Evolutionary conservation across 2,113 vertebrate genomes (phyloP).

Genomic region (Cololabis saira): DNA sequence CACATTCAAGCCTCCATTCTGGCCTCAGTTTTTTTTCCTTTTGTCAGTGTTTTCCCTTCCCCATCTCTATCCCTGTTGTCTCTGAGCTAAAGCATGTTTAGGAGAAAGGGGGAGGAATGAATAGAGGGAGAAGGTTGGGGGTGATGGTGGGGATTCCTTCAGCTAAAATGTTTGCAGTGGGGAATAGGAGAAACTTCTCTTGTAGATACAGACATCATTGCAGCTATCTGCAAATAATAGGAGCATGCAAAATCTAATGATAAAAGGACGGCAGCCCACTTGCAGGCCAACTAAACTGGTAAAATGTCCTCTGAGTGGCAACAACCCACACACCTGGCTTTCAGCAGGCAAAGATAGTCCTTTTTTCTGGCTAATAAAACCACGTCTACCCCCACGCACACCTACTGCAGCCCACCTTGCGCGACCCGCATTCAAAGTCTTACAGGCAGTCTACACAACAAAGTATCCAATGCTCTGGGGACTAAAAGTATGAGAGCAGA

Average conservation of each 20-base stretch:
- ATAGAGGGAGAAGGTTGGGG: constrained; percentile 57
- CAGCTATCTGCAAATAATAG: constrained; percentile 32
- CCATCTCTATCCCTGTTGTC: constrained; percentile 60
- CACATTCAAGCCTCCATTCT: constrained; percentile 67
- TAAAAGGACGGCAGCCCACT: constrained; percentile 57
- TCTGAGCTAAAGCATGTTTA: constrained; percentile 55
- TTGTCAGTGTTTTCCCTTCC: constrained; percentile 56
- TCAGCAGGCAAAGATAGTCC: constrained; percentile 40
- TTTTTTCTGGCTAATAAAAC: constrained; percentile 43
- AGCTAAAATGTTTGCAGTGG: constrained; percentile 38
- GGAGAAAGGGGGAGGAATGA: constrained; percentile 30
- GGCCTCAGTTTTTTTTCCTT: constrained; percentile 57
- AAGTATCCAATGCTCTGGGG: constrained; percentile 53
- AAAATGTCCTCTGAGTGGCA: constrained; percentile 46
- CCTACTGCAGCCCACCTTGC: constrained; percentile 55
- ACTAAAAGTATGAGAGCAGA: constrained; percentile 57
- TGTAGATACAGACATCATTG: constrained; percentile 21
- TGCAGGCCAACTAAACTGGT: constrained; percentile 25
- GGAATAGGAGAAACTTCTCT: constrained; percentile 27
- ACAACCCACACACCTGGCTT: constrained; percentile 58
- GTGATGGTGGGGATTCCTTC: constrained; percentile 45
- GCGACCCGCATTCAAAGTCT: constrained; percentile 53
- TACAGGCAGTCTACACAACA: constrained; percentile 61
- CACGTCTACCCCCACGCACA: constrained; percentile 58
- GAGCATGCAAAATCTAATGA: constrained; percentile 43